Conservation (phyloP, 2,797 vertebrate species). For the Sebastolobus altivelis region DNA sequence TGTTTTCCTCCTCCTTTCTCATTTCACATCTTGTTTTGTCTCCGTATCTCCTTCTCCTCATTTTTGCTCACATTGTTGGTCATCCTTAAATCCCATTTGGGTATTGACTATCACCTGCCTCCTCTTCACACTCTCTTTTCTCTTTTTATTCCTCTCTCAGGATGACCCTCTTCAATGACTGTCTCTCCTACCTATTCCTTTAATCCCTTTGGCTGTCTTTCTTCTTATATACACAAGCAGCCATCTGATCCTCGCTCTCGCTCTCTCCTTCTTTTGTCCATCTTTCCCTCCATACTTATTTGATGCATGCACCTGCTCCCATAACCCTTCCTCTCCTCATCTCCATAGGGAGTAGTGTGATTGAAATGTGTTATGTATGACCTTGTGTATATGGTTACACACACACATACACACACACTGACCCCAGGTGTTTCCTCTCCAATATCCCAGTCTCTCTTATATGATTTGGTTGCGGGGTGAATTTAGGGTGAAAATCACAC, state of each 20-base stretch:
- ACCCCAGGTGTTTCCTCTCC: constrained; percentile 59
- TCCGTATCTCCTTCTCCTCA: not conserved
- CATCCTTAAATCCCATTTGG: constrained; percentile 19
- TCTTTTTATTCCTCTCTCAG: constrained; percentile 20
- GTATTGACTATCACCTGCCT: constrained; percentile 25
- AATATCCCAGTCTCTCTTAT: constrained; percentile 42
- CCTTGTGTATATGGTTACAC: constrained; percentile 47
- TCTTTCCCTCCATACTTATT: constrained; percentile 51
- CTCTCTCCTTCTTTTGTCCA: constrained; percentile 37
- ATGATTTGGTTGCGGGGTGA: constrained; percentile 55
- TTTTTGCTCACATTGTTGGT: constrained; percentile 7
- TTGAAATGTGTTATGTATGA: constrained; percentile 76
- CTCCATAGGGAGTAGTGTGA: constrained; percentile 58
- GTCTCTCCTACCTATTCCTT: constrained; percentile 19
- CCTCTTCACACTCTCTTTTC: constrained; percentile 28
- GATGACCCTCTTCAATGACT: constrained; percentile 24
- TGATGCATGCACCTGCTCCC: constrained; percentile 70
- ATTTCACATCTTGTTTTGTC: not conserved
- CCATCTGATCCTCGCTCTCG: constrained; percentile 28
- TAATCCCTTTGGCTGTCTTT: constrained; percentile 35
- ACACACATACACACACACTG: constrained; percentile 25
- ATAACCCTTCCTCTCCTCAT: constrained; percentile 49
- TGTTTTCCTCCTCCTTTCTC: not conserved
- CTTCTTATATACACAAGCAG: constrained; percentile 20
- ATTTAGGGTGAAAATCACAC: constrained; percentile 19